Conservation (phyloP, 2,797 vertebrate genomes). For the Melanogrammus aeglefinus region DNA sequence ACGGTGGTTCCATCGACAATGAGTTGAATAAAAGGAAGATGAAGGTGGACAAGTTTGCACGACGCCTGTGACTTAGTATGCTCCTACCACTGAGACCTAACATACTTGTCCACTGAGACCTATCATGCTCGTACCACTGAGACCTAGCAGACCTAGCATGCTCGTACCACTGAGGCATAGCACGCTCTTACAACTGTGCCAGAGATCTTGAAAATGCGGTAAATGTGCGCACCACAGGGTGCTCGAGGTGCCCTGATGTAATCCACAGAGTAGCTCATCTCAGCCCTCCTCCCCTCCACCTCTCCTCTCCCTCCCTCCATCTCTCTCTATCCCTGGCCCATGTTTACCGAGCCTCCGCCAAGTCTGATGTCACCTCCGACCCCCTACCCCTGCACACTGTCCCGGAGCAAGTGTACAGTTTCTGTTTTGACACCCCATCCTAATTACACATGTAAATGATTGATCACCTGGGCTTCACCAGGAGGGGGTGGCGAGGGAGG, state of each 20-base stretch:
- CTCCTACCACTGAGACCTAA: conserved; percentile 15
- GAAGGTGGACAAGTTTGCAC: no score
- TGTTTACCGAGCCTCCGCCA: conserved; percentile 59
- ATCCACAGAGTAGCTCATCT: conserved; percentile 47
- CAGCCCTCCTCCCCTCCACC: conserved; percentile 33
- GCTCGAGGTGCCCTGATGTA: conserved; percentile 48
- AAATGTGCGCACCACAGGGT: conserved; percentile 52
- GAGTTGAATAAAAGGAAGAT: no score
- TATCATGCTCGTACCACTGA: conserved; percentile 1
- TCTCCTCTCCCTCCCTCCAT: conserved; percentile 35
- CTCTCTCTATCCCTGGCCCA: conserved; percentile 35
- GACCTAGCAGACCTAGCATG: conserved; percentile 3
- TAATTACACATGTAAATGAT: conserved; percentile 83
- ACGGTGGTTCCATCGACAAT: no score
- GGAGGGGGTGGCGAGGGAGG: conserved; percentile 20
- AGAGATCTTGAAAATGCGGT: conserved; percentile 23
- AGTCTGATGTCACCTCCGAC: conserved; percentile 69
- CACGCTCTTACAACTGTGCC: no score
- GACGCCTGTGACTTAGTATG: background rate
- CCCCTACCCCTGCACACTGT: conserved; percentile 44
- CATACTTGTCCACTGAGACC: conserved; percentile 17
- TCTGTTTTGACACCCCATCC: conserved; percentile 80
- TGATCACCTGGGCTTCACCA: conserved; percentile 72
- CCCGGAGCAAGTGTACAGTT: conserved; percentile 70
- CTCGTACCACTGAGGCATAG: background rate